Conservation (phyloP, 2,888 invertebrate species). For the Leucozona laternaria region DNA sequence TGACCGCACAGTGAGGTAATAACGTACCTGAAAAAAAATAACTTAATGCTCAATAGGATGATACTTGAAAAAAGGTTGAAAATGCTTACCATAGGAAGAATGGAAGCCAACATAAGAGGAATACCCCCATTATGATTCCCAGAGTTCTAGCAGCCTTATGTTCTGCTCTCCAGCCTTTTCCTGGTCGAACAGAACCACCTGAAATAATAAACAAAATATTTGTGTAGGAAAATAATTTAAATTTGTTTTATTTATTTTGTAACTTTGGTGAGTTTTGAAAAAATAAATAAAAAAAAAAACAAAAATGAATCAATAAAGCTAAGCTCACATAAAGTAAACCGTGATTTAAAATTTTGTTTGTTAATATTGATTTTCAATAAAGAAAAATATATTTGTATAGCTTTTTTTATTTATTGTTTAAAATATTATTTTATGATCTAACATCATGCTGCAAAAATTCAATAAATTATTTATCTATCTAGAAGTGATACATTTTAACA, state of each 20-base stretch:
- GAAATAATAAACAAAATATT: constrained; percentile 72
- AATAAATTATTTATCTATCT: background rate
- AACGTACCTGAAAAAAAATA: constrained; percentile 88
- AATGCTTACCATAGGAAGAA: constrained; percentile 95
- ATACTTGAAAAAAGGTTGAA: constrained; percentile 1
- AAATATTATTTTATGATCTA: background rate
- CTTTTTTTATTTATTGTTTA: constrained; percentile 1
- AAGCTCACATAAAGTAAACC: background rate
- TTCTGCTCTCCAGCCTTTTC: constrained; percentile 94
- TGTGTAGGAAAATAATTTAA: background rate
- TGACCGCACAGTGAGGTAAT: constrained; percentile 93
- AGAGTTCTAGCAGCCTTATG: constrained; percentile 97
- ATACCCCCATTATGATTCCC: constrained; percentile 98
- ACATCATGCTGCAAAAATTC: constrained; percentile 16
- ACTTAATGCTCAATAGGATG: background rate
- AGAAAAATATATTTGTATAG: background rate
- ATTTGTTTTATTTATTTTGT: background rate
- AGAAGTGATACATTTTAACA: background rate
- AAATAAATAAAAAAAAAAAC: no score
- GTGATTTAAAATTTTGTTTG: background rate
- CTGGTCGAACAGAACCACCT: constrained; percentile 87
- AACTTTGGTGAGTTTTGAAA: background rate
- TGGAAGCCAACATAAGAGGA: constrained; percentile 97
- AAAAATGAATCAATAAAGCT: background rate
- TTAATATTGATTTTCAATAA: background rate